Evolutionary conservation across 2,797 vertebrate genomes (phyloP), one percentile per base, ranked within the genome.

Genomic region (Spondyliosoma cantharus): DNA sequence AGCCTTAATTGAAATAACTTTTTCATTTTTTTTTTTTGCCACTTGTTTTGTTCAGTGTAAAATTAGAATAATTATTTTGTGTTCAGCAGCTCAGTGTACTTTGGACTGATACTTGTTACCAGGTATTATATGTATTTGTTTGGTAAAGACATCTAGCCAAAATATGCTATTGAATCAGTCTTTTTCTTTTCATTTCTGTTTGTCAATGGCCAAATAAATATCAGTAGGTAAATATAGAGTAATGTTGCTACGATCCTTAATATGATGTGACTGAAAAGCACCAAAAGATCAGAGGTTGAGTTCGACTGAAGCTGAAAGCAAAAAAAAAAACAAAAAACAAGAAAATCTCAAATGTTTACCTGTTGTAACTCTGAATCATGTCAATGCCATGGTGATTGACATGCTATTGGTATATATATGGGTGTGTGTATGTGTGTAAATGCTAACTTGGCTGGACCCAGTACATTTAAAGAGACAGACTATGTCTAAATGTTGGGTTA

Each of bases 271-370:
- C 70, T 77, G 75, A 87, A 81, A 67, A 63, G 25, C 63, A 78
- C 68, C 77, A 78, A 75, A 76, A 73, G 50, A 59, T 54, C 22
- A 4, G 43, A 73, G 27, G 25, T 68, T 25, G 42, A 42, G 74
- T 82, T 82, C 69, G 76, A 76, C 78, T 78, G 77, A 85, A 85
- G 59, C 78, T 73, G 53, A 83, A 86, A 78, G 29, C 24, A 66
- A 80, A 67, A 82, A 65, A 63, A 73, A 32, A 19, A 14, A 45
- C 13, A 20, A 19, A n/a, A 4, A 52, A 52, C n/a, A 61, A 49
- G 27, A 63, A 63, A 11, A 61, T 17, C 16, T 50, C 20, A 24
- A 24, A 52, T 59, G 65, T 84, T 71, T 78, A 56, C 50, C 22
- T 77, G 82, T 74, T 59, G 74, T 78, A 48, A 63, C 17, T 76